These are phyloP conservation scores for Holocentrus rufus DNA, from an alignment of 2,797 vertebrate genomes.

Conservation along the genomic window DNA sequence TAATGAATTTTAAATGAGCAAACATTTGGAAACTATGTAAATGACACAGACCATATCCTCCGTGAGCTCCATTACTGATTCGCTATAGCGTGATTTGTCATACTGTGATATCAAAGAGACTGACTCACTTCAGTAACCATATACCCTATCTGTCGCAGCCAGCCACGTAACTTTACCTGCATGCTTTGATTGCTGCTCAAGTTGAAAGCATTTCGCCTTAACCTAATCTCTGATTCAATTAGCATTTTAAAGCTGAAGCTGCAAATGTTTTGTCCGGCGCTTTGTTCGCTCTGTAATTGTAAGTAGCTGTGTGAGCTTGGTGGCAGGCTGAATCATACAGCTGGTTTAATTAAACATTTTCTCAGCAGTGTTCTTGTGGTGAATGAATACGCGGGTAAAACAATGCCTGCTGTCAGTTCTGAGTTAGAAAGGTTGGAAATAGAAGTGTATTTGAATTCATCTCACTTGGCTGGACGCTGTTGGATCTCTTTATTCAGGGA, in stretches of 20 bases:
- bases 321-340: background rate
- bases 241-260: constrained; percentile 14
- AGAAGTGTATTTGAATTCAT: too few species aligned
- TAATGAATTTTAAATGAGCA: too few species aligned
- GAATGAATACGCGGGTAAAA: background rate
- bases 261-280: background rate
- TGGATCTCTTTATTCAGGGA: too few species aligned
- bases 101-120: too few species aligned
- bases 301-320: background rate
- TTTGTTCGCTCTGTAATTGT: constrained; percentile 2
- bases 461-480: too few species aligned
- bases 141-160: background rate
- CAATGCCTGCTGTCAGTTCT: too few species aligned
- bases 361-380: background rate
- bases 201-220: background rate
- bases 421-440: too few species aligned
- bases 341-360: constrained; percentile 12
- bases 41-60: too few species aligned
- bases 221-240: background rate
- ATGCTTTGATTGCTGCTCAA: background rate
- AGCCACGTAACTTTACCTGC: too few species aligned
- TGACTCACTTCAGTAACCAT: background rate
- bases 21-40: too few species aligned
- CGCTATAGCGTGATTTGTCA: too few species aligned
- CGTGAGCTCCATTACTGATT: too few species aligned